Evolutionary conservation across 2,888 invertebrate genomes (phyloP), one percentile per base, ranked within the genome.

Genomic region (Sesia bembeciformis): DNA sequence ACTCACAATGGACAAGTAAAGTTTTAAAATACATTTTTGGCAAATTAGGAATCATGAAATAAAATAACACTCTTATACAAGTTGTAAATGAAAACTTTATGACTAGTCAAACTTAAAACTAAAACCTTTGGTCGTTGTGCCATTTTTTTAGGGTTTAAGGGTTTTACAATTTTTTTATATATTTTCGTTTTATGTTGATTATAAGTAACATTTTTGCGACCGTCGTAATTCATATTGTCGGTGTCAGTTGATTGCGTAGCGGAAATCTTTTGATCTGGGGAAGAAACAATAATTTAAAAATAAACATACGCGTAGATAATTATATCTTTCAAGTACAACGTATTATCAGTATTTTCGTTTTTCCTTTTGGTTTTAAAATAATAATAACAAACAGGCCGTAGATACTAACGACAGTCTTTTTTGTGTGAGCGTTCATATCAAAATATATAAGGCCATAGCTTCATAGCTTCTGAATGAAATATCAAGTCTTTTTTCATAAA

Each of bases 81-180:
- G 42, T 42, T 6, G 42, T 42, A 42, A 42, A 5, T 7, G 60
- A 23, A 23, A 23, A 23, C 23, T 61, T 61, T 68, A 80, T 76
- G 80, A 84, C 83, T 85, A 86, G 80, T 75, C 67, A 74, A 76
- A 75, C 78, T 81, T 82, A 81, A 74, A 72, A 71, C 63, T 77
- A 79, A 74, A 74, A 68, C 66, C 83, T 86, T 88, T 87, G 88
- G 88, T 88, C 88, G 86, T 87, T 86, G 89, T 86, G 87, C 88
- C 89, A 89, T 88, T 89, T 89, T 89, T 89, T 85, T 70, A 63
- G 64, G 67, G 68, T 84, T 84, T 75, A 73, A 66, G 67, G 68
- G 57, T 84, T 88, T 88, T 85, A 66, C 79, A 60, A 77, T 84
- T 86, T 88, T 89, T 86, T 87, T 84, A 52, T 39, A 58, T 58